Evolutionary conservation across 2,113 vertebrate genomes (phyloP).

Genomic region (Notarius lentiginosus): DNA sequence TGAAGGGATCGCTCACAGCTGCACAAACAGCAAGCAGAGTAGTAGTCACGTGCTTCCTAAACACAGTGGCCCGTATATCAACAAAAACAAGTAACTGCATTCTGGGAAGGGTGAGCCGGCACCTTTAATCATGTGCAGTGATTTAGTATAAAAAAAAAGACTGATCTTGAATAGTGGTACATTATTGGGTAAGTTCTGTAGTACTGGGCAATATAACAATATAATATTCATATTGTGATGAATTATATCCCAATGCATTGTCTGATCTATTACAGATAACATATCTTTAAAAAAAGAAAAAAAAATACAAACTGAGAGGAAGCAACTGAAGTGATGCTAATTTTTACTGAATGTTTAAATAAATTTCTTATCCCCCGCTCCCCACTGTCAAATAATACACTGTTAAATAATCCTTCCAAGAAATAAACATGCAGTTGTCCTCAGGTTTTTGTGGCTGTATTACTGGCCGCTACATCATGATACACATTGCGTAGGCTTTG

Average conservation of each 20-base stretch:
- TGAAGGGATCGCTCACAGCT: too few relatives aligned
- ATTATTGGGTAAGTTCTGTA: background rate
- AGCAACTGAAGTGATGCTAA: background rate
- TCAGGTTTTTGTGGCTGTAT: too few relatives aligned
- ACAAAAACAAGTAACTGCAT: too few relatives aligned
- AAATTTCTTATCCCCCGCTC: background rate
- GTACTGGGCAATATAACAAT: background rate
- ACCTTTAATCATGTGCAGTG: background rate
- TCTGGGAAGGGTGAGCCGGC: too few relatives aligned
- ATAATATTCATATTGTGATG: background rate
- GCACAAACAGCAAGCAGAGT: too few relatives aligned
- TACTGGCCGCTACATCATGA: background rate
- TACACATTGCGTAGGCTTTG: background rate
- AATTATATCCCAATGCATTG: background rate
- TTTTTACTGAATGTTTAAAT: too few relatives aligned
- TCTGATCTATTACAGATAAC: too few relatives aligned
- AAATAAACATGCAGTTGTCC: background rate
- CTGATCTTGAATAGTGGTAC: background rate
- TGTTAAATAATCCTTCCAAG: too few relatives aligned
- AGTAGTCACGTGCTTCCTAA: too few relatives aligned
- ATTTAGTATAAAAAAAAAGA: background rate
- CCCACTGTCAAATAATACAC: background rate
- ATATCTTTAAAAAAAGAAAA: too few relatives aligned
- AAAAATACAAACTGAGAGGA: background rate
- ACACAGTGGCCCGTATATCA: too few relatives aligned